Evolutionary conservation across 1,140 invertebrate genomes (phyloP).

Genomic region (Neodiprion fabricii): DNA sequence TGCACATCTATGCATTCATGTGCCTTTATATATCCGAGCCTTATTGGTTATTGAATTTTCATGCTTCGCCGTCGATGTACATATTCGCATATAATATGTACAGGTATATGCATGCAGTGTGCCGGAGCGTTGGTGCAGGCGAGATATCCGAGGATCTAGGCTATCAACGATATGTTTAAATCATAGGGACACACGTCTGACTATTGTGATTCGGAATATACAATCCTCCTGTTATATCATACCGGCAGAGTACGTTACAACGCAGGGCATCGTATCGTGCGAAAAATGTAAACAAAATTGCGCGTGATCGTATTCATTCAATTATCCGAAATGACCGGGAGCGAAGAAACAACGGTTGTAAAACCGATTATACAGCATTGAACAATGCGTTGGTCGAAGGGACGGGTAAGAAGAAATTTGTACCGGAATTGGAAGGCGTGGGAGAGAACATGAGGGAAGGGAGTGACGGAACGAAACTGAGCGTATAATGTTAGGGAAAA

Average conservation of each 20-base stretch:
- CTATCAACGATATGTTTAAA: constrained; percentile 3
- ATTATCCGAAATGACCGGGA: too few species aligned
- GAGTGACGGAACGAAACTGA: neutral
- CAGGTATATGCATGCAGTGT: neutral
- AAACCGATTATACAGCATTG: too few species aligned
- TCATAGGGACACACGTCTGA: neutral
- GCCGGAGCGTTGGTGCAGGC: too few species aligned
- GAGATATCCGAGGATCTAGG: neutral
- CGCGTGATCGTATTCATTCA: too few species aligned
- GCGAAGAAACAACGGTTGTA: too few species aligned
- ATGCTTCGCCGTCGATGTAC: neutral
- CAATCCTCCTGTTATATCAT: too few species aligned
- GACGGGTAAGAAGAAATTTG: too few species aligned
- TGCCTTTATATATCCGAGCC: neutral
- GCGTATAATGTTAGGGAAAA: constrained; percentile 1
- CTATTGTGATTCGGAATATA: neutral
- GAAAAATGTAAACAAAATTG: too few species aligned
- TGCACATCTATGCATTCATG: neutral
- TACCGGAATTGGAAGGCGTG: neutral
- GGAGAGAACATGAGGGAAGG: neutral
- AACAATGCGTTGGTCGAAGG: too few species aligned
- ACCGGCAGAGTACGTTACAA: too few species aligned
- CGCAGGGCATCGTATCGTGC: too few species aligned
- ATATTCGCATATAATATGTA: neutral
- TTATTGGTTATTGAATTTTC: constrained; percentile 1